A percentile compares a stretch with the other conserved stretches of the same genome.
Conservation (phyloP, 2,797 vertebrate genomes). For the Acipenser ruthenus region DNA sequence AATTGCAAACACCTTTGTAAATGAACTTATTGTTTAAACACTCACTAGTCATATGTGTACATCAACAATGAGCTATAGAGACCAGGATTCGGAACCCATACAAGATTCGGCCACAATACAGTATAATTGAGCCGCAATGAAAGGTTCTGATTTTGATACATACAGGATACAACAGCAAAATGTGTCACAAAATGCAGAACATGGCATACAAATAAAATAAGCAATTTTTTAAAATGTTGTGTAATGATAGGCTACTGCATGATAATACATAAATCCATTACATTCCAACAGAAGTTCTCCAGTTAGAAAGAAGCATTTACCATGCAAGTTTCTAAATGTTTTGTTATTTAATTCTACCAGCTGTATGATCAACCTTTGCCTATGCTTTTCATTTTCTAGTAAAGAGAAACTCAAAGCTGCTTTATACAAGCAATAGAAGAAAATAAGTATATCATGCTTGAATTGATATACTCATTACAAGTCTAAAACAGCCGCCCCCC, state of each 20-base stretch:
- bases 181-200: too few species aligned
- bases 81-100: background rate
- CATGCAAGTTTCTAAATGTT: slow-evolving; percentile 61
- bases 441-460: slow-evolving; percentile 54
- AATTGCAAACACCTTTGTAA: background rate
- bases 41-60: background rate
- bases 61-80: background rate
- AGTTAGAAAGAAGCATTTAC: slow-evolving; percentile 41
- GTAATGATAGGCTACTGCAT: too few species aligned
- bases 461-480: slow-evolving; percentile 45
- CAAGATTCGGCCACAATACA: too few species aligned
- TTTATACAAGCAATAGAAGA: slow-evolving; percentile 43
- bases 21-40: background rate
- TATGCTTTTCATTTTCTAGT: slow-evolving; percentile 61
- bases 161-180: too few species aligned
- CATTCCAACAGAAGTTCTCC: slow-evolving; percentile 55
- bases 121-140: background rate
- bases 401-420: slow-evolving; percentile 45
- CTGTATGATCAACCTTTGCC: slow-evolving; percentile 39
- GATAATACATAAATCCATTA: too few species aligned
- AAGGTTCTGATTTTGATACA: too few species aligned
- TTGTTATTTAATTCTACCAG: slow-evolving; percentile 31
- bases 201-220: too few species aligned
- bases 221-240: too few species aligned
- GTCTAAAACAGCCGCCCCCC: slow-evolving; percentile 53